A percentile compares a stretch with the other conserved stretches of the same genome.
Evolutionary conservation across 2,797 vertebrate species (phyloP).

Genomic region (Epinephelus coioides): DNA sequence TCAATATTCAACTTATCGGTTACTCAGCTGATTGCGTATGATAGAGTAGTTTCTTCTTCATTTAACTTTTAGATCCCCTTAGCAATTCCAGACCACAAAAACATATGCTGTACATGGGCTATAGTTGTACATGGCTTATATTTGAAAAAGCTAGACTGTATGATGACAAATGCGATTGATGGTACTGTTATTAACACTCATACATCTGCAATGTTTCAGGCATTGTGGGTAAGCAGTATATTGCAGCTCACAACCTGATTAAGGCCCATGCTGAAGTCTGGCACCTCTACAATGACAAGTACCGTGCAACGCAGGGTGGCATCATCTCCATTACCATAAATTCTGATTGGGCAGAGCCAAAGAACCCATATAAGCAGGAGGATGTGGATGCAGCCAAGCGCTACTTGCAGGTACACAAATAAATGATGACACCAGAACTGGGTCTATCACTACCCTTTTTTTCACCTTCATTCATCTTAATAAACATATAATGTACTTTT

Average conservation of each 20-base stretch:
- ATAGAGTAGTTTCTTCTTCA: too few relatives aligned
- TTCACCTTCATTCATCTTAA: background rate
- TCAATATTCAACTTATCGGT: too few relatives aligned
- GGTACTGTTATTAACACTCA: too few relatives aligned
- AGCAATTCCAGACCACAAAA: background rate
- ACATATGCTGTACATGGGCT: background rate
- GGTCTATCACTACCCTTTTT: background rate
- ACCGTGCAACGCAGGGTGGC: conserved; percentile 85
- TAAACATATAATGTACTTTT: background rate
- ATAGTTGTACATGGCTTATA: background rate
- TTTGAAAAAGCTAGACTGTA: background rate
- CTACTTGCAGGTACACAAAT: conserved; percentile 42
- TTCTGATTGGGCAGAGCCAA: conserved; percentile 91
- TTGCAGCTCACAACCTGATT: conserved; percentile 87
- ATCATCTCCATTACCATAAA: conserved; percentile 90
- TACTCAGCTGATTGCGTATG: too few relatives aligned
- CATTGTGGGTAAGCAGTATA: conserved; percentile 30
- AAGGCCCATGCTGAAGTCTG: conserved; percentile 92
- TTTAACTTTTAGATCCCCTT: too few relatives aligned
- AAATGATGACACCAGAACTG: background rate
- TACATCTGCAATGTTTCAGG: conserved; percentile 28
- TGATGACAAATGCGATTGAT: background rate
- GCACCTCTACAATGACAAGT: conserved; percentile 92
- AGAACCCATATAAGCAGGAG: conserved; percentile 89
- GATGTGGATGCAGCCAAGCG: conserved; percentile 82